Conservation (phyloP, 2,888 invertebrate species). For the Cryptocephalus moraei region DNA sequence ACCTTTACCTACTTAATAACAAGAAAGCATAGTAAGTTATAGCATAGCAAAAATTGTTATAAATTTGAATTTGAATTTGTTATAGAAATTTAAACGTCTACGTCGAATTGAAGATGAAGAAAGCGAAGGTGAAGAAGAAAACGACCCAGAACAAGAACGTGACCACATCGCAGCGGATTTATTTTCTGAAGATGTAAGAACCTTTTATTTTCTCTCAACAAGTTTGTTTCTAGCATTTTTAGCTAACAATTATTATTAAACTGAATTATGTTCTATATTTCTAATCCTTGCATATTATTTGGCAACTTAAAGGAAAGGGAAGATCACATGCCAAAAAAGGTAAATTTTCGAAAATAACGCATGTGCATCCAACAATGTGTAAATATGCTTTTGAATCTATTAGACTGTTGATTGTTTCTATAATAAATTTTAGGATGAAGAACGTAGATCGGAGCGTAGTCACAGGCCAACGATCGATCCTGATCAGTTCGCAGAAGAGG, state of each 20-base stretch:
- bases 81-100: slow-evolving; percentile 78
- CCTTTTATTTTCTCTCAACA: not conserved
- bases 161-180: slow-evolving; percentile 85
- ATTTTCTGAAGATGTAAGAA: slow-evolving; percentile 76
- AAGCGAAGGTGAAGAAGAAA: slow-evolving; percentile 76
- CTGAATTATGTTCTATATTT: slow-evolving; percentile 1
- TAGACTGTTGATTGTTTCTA: not conserved
- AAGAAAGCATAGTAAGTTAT: not conserved
- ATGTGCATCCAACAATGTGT: not conserved
- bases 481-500: slow-evolving; percentile 65
- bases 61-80: too few species aligned
- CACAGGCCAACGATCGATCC: slow-evolving; percentile 51
- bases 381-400: not conserved
- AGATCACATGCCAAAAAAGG: slow-evolving; percentile 22
- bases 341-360: slow-evolving; percentile 6
- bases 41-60: not conserved
- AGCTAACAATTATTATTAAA: too few species aligned
- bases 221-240: too few species aligned
- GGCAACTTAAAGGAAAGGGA: slow-evolving; percentile 24
- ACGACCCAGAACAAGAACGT: slow-evolving; percentile 68
- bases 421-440: slow-evolving; percentile 54
- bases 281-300: slow-evolving; percentile 6
- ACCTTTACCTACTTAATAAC: too few species aligned
- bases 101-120: slow-evolving; percentile 81
- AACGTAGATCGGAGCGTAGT: slow-evolving; percentile 61